phyloP scores from a whole-genome alignment of 2,113 vertebrate species.

The Peromyscus maniculatus region DNA sequence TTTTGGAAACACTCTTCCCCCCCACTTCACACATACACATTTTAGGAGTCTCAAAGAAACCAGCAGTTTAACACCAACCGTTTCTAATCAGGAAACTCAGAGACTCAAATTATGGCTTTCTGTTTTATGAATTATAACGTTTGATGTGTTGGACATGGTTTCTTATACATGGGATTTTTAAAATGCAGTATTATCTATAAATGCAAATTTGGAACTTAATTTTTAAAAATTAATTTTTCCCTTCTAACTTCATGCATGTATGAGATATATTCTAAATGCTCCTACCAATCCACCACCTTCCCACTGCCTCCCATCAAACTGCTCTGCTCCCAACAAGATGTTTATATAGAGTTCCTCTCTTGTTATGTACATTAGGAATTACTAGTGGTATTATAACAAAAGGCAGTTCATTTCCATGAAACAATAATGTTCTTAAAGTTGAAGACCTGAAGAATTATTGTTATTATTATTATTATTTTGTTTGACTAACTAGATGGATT shows the following conservation, averaged over 20 bases:
- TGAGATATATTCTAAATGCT: neutral
- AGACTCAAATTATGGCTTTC: constrained; percentile 63
- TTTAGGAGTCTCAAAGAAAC: constrained; percentile 36
- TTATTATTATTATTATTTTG: neutral
- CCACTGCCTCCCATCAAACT: neutral
- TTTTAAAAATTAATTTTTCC: neutral
- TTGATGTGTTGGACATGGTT: constrained; percentile 61
- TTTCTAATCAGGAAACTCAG: constrained; percentile 37
- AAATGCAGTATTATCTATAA: constrained; percentile 14
- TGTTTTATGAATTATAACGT: constrained; percentile 56
- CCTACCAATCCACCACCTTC: neutral
- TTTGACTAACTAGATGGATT: neutral
- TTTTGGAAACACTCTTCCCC: constrained; percentile 60
- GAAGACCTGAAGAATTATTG: neutral
- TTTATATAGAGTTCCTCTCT: neutral
- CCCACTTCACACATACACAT: constrained; percentile 17
- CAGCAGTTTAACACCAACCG: constrained; percentile 54
- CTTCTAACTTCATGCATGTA: neutral
- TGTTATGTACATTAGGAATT: neutral
- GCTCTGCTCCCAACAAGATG: neutral
- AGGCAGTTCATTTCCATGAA: constrained; percentile 11
- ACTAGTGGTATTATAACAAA: constrained; percentile 9
- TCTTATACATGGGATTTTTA: constrained; percentile 67
- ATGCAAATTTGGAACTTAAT: constrained; percentile 57
- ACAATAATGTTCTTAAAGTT: constrained; percentile 7